Conservation (phyloP, 2,888 invertebrate genomes). For the Tetragonisca angustula region DNA sequence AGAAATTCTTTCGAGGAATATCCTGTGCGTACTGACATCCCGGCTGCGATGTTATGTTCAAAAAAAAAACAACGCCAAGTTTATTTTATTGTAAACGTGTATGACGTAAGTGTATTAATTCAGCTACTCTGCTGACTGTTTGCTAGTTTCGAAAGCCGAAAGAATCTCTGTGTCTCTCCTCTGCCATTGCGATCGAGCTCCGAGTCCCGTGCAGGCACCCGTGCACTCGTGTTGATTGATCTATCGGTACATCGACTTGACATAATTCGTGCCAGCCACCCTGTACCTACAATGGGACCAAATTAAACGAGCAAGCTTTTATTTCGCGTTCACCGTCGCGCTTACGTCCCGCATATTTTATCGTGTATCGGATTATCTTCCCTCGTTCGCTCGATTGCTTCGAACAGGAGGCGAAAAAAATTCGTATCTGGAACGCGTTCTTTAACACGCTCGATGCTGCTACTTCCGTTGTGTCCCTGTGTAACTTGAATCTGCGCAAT, state of each 20-base stretch:
- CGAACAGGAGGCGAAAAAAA: conserved; percentile 8
- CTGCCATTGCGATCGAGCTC: conserved; percentile 47
- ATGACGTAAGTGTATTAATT: too few relatives aligned
- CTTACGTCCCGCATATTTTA: conserved; percentile 67
- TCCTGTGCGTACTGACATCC: background rate
- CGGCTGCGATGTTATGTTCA: conserved; percentile 4
- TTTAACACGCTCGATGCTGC: background rate
- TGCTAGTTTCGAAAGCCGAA: background rate
- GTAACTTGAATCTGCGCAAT: too few relatives aligned
- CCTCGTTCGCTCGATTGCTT: conserved; percentile 57
- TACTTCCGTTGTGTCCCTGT: too few relatives aligned
- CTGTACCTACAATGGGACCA: conserved; percentile 82
- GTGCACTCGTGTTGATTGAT: conserved; percentile 63
- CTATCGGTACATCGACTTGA: conserved; percentile 70
- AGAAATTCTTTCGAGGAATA: conserved; percentile 7
- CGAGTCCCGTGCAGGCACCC: conserved; percentile 57
- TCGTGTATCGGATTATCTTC: conserved; percentile 49
- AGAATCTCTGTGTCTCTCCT: background rate
- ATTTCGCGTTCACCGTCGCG: conserved; percentile 73
- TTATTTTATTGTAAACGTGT: background rate
- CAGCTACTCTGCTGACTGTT: too few relatives aligned
- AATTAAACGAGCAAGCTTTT: conserved; percentile 69
- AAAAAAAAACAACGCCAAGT: background rate
- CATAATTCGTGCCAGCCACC: conserved; percentile 68
- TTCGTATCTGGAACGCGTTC: conserved; percentile 13